Conservation (phyloP, 2,797 vertebrate species). For the Peromyscus eremicus region DNA sequence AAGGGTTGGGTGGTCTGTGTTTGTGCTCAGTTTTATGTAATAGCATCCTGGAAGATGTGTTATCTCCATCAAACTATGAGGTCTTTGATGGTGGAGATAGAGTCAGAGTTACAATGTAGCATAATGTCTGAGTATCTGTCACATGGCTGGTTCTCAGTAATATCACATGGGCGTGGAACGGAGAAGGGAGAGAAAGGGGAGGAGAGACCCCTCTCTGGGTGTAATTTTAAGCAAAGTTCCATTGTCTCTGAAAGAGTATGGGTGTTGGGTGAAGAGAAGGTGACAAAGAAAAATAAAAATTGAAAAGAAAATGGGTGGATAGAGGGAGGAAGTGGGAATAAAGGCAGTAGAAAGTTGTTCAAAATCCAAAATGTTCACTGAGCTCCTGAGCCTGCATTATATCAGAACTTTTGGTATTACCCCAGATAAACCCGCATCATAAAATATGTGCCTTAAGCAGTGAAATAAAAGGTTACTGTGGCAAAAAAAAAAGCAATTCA, state of each 20-base stretch:
- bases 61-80: not conserved
- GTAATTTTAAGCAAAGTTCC: not conserved
- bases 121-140: not conserved
- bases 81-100: not conserved
- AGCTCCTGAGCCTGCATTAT: constrained; percentile 33
- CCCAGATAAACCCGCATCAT: constrained; percentile 62
- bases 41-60: not conserved
- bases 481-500: constrained; percentile 71
- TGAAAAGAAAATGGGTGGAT: not conserved
- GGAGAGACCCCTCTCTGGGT: not conserved
- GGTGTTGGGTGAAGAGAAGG: not conserved
- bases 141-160: not conserved
- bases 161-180: not conserved
- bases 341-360: not conserved
- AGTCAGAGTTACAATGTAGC: not conserved
- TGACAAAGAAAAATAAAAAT: constrained; percentile 5
- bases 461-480: constrained; percentile 73
- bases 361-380: constrained; percentile 41
- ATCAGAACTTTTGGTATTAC: constrained; percentile 60
- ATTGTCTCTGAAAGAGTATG: not conserved
- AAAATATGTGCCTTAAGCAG: constrained; percentile 63
- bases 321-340: not conserved
- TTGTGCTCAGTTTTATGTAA: not conserved
- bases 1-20: not conserved
- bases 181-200: too few species aligned